Evolutionary conservation across 2,888 invertebrate species (phyloP), one percentile per base, ranked within the genome.

Genomic region (Dastarcus helophoroides): DNA sequence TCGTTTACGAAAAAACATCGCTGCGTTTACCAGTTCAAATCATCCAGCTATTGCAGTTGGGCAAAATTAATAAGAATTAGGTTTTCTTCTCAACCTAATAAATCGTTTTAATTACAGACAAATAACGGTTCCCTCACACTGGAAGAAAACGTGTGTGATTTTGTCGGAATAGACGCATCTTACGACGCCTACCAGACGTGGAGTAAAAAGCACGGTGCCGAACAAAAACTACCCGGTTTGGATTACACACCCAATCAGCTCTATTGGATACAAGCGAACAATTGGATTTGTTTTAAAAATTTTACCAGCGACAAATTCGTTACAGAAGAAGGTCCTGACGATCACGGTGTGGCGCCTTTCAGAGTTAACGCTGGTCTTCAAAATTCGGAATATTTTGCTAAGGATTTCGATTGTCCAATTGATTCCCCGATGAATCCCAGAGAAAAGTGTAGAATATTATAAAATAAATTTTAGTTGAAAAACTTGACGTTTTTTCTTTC

Each of bases 141-240:
- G 63, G 82, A 82, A 2, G 90, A 90, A 60, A 90, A 91, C 50
- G 90, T 91, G 48, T 89, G 90, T 0, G 91, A 91, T 54, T 90
- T 90, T 51, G 89, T 90, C 0, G 91, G 90, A 1, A 71, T 91
- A 28, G 84, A 89, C 48, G 85, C 89, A 57, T 82, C 89, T 0
- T 90, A 35, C 17, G 26, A 29, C 3, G 34, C 36, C 13, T 40
- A 40, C 24, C 34, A 40, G 22, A 27, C 27, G 6, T 40, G 34
- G 25, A 27, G 31, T 6, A 17, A 34, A 12, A 19, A 23, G 14
- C 8, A 38, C 16, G 38, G 33, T 4, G 16, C 15, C 7, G 40
- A 38, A 30, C 26, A 17, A 7, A 31, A 11, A 21, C 22, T 38
- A 11, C 36, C 38, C 4, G 38, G 38, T 14, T 15, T 40, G 4